Percentiles rank a stretch among this genome's conserved stretches.
phyloP scores from a whole-genome alignment of 2,113 vertebrate genomes.

The Pogona vitticeps region DNA sequence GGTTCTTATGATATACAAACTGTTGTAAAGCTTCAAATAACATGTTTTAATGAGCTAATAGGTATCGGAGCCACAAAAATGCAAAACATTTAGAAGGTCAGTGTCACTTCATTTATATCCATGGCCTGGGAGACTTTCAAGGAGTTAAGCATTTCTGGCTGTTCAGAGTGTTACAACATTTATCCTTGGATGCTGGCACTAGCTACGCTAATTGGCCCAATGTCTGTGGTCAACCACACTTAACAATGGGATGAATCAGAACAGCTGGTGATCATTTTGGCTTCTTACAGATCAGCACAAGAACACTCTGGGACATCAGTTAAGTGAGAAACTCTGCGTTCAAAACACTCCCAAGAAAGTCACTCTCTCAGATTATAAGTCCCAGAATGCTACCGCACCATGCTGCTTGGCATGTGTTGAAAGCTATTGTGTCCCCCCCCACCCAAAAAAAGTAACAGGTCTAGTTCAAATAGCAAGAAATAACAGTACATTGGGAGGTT shows the following conservation, averaged over 20 bases:
- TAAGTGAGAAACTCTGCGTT: neutral
- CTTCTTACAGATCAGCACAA: neutral
- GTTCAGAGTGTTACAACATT: neutral
- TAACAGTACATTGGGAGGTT: too few relatives aligned
- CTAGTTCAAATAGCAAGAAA: too few relatives aligned
- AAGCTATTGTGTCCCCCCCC: too few relatives aligned
- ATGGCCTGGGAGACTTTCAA: neutral
- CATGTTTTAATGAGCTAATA: neutral
- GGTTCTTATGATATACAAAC: neutral
- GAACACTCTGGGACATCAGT: neutral
- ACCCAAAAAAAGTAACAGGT: too few relatives aligned
- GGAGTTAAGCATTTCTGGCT: neutral
- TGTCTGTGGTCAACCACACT: neutral
- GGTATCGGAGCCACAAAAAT: neutral
- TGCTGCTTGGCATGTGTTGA: too few relatives aligned
- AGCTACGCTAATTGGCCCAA: neutral
- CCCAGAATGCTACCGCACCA: too few relatives aligned
- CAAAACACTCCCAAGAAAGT: neutral
- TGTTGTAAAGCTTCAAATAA: neutral
- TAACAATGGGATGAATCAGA: neutral
- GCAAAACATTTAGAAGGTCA: neutral
- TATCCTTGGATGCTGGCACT: neutral
- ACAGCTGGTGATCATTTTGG: neutral
- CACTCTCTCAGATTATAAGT: too few relatives aligned
- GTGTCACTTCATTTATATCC: constrained; percentile 8